These are phyloP conservation scores for Incurvaria masculella DNA, from an alignment of 2,888 invertebrate genomes.

Conservation along the genomic window DNA sequence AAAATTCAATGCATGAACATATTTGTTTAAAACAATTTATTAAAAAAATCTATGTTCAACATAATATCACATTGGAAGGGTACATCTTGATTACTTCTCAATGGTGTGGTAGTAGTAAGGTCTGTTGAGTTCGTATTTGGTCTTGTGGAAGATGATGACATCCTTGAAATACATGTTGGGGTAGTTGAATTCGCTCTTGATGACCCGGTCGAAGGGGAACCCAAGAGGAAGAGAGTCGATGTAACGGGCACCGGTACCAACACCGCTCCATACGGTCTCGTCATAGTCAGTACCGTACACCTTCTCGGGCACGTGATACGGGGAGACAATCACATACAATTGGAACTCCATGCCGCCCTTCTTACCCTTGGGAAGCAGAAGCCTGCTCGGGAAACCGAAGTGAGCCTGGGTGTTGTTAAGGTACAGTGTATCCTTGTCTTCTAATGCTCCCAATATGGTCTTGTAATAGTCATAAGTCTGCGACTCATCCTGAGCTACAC, in stretches of 20 bases:
- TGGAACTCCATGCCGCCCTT: constrained; percentile 52
- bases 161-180: constrained; percentile 45
- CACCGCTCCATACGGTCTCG: constrained; percentile 41
- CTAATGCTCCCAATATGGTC: constrained; percentile 35
- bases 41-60: no score
- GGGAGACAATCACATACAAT: constrained; percentile 49
- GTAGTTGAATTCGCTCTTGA: constrained; percentile 27
- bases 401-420: constrained; percentile 32
- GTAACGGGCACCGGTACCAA: constrained; percentile 41
- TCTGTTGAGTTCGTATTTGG: constrained; percentile 20
- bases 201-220: constrained; percentile 41
- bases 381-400: constrained; percentile 54
- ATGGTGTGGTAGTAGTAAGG: not conserved
- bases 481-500: constrained; percentile 52
- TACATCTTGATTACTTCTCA: no score
- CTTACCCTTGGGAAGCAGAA: constrained; percentile 56
- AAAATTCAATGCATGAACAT: no score
- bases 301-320: constrained; percentile 27
- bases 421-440: constrained; percentile 7
- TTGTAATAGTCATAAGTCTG: constrained; percentile 53
- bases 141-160: constrained; percentile 32
- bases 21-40: no score
- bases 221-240: constrained; percentile 43
- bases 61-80: no score
- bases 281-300: constrained; percentile 27